phyloP scores from a whole-genome alignment of 2,888 invertebrate genomes.

The Carabus problematicus region DNA sequence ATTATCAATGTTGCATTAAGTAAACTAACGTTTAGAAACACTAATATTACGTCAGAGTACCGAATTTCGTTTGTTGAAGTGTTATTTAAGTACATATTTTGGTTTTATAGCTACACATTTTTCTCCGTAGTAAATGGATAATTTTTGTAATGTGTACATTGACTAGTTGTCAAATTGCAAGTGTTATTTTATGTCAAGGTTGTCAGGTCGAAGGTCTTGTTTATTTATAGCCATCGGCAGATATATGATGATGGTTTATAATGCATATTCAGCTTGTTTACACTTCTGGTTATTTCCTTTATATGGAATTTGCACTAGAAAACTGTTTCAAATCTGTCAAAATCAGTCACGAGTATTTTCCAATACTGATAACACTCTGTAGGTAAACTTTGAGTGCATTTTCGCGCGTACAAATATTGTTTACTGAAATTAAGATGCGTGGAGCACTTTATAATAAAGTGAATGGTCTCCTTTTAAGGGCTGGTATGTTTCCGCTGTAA shows the following conservation, averaged over 20 bases:
- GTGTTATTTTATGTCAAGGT: constrained; percentile 38
- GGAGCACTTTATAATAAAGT: no score
- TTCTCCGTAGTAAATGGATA: background rate
- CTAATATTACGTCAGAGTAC: no score
- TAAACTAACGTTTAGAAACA: no score
- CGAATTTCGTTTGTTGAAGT: background rate
- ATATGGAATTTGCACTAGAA: background rate
- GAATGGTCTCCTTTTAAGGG: background rate
- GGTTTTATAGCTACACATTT: background rate
- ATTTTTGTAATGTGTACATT: background rate
- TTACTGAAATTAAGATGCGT: no score
- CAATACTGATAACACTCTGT: no score
- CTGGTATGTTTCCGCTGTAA: constrained; percentile 20
- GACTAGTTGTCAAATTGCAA: background rate
- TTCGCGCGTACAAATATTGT: no score
- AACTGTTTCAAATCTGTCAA: background rate
- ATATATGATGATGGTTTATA: constrained; percentile 10
- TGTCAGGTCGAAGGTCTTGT: constrained; percentile 30
- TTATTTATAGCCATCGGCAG: constrained; percentile 24
- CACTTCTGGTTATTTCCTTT: background rate
- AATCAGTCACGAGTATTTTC: no score
- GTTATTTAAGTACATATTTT: background rate
- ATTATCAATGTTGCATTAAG: no score
- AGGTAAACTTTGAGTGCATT: no score
- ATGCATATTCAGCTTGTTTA: background rate